These are phyloP conservation scores for Gracilinanus agilis DNA, from an alignment of 2,113 vertebrate genomes.

Conservation along the genomic window DNA sequence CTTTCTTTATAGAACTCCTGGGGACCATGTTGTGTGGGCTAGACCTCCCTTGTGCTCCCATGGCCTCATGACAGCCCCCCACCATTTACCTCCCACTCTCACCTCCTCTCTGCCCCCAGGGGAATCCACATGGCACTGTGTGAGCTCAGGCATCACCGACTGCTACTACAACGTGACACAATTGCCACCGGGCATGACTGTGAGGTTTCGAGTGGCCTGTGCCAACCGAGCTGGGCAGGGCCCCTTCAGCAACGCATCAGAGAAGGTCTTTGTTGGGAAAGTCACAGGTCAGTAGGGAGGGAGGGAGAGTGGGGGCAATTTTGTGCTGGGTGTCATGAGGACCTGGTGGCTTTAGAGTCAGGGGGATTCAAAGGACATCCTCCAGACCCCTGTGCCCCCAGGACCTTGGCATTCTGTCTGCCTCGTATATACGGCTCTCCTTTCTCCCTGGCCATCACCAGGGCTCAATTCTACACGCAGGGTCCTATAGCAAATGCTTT, in stretches of 20 bases:
- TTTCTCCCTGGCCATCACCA: background rate
- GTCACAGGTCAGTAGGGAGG: slow-evolving; percentile 84
- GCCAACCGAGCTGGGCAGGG: slow-evolving; percentile 97
- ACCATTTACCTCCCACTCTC: background rate
- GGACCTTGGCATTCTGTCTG: background rate
- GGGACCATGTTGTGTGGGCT: slow-evolving; percentile 22
- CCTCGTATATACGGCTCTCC: background rate
- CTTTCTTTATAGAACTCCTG: background rate
- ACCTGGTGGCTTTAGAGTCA: background rate
- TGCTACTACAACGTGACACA: slow-evolving; percentile 96
- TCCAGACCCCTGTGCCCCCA: background rate
- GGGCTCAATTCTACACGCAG: background rate
- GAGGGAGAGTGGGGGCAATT: background rate
- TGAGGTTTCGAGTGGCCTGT: slow-evolving; percentile 96
- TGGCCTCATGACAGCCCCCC: background rate
- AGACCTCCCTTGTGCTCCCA: background rate
- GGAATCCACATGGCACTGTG: slow-evolving; percentile 91
- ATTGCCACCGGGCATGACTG: slow-evolving; percentile 84
- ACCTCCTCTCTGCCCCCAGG: slow-evolving; percentile 81
- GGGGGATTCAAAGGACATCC: background rate
- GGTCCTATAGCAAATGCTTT: background rate
- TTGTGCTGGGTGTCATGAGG: background rate
- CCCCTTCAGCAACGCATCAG: slow-evolving; percentile 93
- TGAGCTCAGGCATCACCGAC: slow-evolving; percentile 91
- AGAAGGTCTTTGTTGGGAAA: slow-evolving; percentile 86